A percentile compares a stretch with the other conserved stretches of the same genome.
Conservation (phyloP, 2,888 invertebrate genomes). For the Eumacrocentrus americanus region DNA sequence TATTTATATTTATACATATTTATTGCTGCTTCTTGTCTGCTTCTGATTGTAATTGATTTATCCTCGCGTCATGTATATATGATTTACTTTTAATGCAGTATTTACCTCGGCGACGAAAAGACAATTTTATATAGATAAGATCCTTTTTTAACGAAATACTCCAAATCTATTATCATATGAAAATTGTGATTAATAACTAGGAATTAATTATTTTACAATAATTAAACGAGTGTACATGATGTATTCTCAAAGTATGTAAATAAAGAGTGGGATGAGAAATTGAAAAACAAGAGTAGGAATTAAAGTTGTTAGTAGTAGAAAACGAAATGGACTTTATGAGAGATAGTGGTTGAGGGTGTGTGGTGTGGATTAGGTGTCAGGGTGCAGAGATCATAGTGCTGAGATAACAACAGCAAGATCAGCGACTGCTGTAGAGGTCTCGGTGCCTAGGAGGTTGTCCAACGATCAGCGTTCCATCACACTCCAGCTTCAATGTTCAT, state of each 20-base stretch:
- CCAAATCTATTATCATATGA: too few relatives aligned
- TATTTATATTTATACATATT: too few relatives aligned
- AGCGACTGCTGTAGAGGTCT: conserved; percentile 42
- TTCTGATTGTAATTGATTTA: neutral
- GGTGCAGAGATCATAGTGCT: conserved; percentile 51
- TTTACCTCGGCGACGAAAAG: neutral
- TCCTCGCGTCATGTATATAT: neutral
- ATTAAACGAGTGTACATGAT: neutral
- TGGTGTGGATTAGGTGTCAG: conserved; percentile 58
- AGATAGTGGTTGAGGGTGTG: conserved; percentile 55
- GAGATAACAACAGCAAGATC: conserved; percentile 44
- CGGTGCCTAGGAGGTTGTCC: conserved; percentile 38
- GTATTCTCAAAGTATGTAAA: neutral
- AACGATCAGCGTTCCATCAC: conserved; percentile 42
- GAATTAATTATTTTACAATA: neutral
- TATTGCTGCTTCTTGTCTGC: neutral
- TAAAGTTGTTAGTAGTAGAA: conserved; percentile 1
- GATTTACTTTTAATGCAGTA: neutral
- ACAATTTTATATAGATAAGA: neutral
- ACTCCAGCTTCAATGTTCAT: conserved; percentile 47
- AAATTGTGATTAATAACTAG: too few relatives aligned
- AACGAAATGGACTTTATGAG: conserved; percentile 11
- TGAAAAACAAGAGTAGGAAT: conserved; percentile 13
- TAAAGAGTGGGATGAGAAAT: conserved; percentile 4
- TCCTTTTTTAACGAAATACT: neutral